These are phyloP conservation scores for Cebidichthys violaceus DNA, from an alignment of 2,113 vertebrate genomes.

Conservation along the genomic window DNA sequence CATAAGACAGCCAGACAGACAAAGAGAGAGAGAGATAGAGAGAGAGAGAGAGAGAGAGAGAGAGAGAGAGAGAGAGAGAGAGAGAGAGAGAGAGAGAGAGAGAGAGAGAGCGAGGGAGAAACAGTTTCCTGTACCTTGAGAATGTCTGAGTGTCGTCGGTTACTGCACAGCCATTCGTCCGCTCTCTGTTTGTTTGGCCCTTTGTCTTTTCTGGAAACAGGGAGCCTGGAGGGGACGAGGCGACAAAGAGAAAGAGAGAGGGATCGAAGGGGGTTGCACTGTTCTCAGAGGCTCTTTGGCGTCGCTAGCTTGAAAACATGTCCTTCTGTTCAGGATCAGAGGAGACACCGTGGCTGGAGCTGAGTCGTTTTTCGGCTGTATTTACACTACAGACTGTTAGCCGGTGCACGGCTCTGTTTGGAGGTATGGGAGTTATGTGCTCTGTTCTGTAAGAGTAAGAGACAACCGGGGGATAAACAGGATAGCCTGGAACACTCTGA, in stretches of 20 bases:
- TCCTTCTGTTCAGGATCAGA: constrained; percentile 77
- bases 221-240: constrained; percentile 38
- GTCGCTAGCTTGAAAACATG: constrained; percentile 65
- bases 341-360: constrained; percentile 54
- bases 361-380: constrained; percentile 67
- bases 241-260: constrained; percentile 41
- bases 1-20: constrained; percentile 40
- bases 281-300: constrained; percentile 65
- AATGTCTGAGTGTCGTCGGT: constrained; percentile 52
- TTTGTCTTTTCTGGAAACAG: constrained; percentile 54
- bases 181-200: constrained; percentile 55
- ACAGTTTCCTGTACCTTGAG: constrained; percentile 49
- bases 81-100: neutral
- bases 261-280: constrained; percentile 44
- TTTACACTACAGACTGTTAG: constrained; percentile 73
- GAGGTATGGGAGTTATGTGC: constrained; percentile 70
- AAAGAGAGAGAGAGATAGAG: neutral
- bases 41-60: neutral
- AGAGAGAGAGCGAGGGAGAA: neutral
- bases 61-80: neutral
- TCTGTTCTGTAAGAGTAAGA: constrained; percentile 58
- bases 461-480: constrained; percentile 72
- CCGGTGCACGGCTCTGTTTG: constrained; percentile 39
- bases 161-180: constrained; percentile 21
- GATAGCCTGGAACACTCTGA: constrained; percentile 59